Evolutionary conservation across 2,888 invertebrate species (phyloP).

Genomic region (Cetonia aurata): DNA sequence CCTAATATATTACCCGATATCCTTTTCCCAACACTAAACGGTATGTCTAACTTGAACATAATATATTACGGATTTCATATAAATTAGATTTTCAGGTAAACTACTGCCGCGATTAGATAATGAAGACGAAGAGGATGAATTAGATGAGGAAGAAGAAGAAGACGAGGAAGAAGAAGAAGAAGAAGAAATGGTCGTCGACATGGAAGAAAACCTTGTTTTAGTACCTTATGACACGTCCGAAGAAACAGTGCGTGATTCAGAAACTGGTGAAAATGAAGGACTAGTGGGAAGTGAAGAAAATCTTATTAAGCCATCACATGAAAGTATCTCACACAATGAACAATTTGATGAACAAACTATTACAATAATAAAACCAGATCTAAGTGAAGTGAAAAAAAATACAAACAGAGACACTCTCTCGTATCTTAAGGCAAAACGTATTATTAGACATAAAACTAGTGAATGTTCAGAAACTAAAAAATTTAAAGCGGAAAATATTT

Average conservation of each 20-base stretch:
- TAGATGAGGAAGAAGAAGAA: constrained; percentile 52
- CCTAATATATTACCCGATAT: constrained; percentile 78
- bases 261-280: constrained; percentile 52
- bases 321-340: constrained; percentile 49
- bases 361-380: constrained; percentile 56
- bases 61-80: constrained; percentile 3
- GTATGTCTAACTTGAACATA: constrained; percentile 62
- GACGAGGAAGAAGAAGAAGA: constrained; percentile 53
- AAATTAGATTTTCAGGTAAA: constrained; percentile 66
- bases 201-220: constrained; percentile 9
- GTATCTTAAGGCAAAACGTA: constrained; percentile 64
- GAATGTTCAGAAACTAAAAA: constrained; percentile 58
- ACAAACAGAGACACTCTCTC: constrained; percentile 62
- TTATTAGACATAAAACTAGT: constrained; percentile 61
- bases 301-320: constrained; percentile 55
- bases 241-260: constrained; percentile 11
- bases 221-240: constrained; percentile 7
- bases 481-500: constrained; percentile 47
- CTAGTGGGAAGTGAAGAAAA: constrained; percentile 21
- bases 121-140: constrained; percentile 17
- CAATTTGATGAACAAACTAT: constrained; percentile 53
- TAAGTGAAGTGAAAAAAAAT: constrained; percentile 59
- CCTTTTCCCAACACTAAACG: constrained; percentile 82
- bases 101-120: constrained; percentile 63
- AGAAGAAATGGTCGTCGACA: constrained; percentile 56